These are phyloP conservation scores for Sus cebifrons DNA, from an alignment of 2,797 vertebrate species.

Conservation along the genomic window DNA sequence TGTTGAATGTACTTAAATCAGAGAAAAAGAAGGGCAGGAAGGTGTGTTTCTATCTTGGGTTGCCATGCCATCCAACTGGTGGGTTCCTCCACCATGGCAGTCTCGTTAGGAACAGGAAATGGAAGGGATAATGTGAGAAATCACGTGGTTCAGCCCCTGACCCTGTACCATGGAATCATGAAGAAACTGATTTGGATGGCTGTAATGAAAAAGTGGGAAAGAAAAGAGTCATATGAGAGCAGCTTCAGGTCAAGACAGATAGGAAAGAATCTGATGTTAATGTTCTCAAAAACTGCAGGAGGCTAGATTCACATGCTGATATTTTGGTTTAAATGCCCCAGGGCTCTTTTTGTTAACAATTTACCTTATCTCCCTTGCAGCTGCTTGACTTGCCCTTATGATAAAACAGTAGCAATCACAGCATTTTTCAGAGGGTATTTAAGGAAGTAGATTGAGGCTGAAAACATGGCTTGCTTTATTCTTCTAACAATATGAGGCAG, in stretches of 20 bases:
- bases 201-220: neutral
- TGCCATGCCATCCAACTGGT: neutral
- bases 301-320: neutral
- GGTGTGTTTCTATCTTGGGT: neutral
- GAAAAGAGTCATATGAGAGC: neutral
- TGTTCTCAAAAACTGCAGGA: slow-evolving; percentile 10
- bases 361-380: neutral
- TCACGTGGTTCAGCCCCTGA: neutral
- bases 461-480: neutral
- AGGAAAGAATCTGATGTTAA: neutral
- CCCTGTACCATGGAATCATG: neutral
- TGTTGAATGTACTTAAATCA: slow-evolving; percentile 5
- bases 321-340: neutral
- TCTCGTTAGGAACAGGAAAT: neutral
- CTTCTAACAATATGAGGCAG: neutral
- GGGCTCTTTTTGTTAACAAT: slow-evolving; percentile 21
- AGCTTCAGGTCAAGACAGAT: neutral
- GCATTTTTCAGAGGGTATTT: neutral
- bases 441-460: neutral
- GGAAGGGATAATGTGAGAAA: neutral
- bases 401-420: slow-evolving; percentile 24
- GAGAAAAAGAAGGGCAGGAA: neutral
- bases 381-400: neutral
- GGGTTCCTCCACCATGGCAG: neutral
- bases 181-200: neutral